Evolutionary conservation across 2,797 vertebrate species (phyloP).

Genomic region (Ctenochaetus hawaiiensis): DNA sequence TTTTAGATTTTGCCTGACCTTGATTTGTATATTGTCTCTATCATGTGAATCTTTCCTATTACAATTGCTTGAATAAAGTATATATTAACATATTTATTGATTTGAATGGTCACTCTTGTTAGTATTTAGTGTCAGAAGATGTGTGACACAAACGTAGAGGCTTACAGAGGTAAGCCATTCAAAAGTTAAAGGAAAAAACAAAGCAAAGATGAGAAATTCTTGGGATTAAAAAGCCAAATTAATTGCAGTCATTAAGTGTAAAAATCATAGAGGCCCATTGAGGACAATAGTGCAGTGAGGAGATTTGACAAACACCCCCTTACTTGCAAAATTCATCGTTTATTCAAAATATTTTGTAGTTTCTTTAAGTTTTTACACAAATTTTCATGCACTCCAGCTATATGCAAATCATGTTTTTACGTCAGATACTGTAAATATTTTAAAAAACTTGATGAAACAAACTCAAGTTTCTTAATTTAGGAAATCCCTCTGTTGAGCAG

Average conservation of each 20-base stretch:
- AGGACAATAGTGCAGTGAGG: background rate
- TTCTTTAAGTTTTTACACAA: background rate
- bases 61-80: slow-evolving; percentile 56
- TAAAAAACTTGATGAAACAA: background rate
- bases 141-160: background rate
- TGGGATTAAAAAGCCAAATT: slow-evolving; percentile 63
- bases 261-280: slow-evolving; percentile 22
- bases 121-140: background rate
- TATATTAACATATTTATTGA: background rate
- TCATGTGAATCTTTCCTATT: slow-evolving; percentile 1
- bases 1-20: slow-evolving; percentile 6
- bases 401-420: background rate
- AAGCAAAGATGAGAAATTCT: slow-evolving; percentile 59
- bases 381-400: background rate
- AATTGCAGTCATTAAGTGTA: slow-evolving; percentile 45
- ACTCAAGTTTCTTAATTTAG: background rate
- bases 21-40: background rate
- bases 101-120: background rate
- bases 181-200: slow-evolving; percentile 22
- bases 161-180: background rate
- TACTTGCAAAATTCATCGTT: background rate
- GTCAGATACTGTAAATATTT: background rate
- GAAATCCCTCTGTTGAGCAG: background rate
- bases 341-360: background rate
- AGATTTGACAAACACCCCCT: background rate